Base-by-base conservation (phyloP, 2,888 invertebrate genomes). In the Pomacea canaliculata region DNA sequence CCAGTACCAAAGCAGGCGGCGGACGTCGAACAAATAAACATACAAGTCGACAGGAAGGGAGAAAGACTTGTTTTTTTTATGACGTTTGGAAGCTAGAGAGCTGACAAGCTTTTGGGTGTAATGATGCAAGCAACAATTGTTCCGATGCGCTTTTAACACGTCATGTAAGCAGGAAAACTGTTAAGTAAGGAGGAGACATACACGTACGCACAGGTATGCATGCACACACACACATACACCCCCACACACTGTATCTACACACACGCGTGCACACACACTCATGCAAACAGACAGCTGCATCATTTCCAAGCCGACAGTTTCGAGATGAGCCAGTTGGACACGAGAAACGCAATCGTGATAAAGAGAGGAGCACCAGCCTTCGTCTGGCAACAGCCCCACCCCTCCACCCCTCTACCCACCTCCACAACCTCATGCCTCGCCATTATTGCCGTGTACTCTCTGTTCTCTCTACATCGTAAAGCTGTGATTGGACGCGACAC, bases 261-360 rank as follows among this genome's bases (percentile, higher is more conserved):
- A 68, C 68, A 68, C 68, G 5, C 68, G 13, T 48, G 5, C 68
- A 68, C 68, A 68, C 68, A 68, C 68, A 68, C 68, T 7, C 68
- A 68, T 46, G 46, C 68, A 68, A 27, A 48, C 68, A 68, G 37
- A 37, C 37, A 37, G 37, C 37, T 37, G 37, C 27, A 27, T 37
- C 37, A 67, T 27, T 37, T 18, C 10, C 67, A 67, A 27, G 16
- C 67, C 27, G 37, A 67, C 67, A 67, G 37, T 3, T 27, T 27
- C 67, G 9, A 27, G 46, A 27, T 8, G 13, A 67, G 37, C 5
- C 67, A 67, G 18, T 27, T 46, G 46, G 37, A 67, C 67, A 67
- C 67, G 46, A 18, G 27, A 67, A 27, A 67, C 67, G 7, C 69
- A 49, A n/a, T 49, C 69, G n/a, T 49, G 5, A n/a, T 1, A 48